Evolutionary conservation across 2,888 invertebrate genomes (phyloP), one percentile per base, ranked within the genome.

Genomic region (Melanotus villosus): DNA sequence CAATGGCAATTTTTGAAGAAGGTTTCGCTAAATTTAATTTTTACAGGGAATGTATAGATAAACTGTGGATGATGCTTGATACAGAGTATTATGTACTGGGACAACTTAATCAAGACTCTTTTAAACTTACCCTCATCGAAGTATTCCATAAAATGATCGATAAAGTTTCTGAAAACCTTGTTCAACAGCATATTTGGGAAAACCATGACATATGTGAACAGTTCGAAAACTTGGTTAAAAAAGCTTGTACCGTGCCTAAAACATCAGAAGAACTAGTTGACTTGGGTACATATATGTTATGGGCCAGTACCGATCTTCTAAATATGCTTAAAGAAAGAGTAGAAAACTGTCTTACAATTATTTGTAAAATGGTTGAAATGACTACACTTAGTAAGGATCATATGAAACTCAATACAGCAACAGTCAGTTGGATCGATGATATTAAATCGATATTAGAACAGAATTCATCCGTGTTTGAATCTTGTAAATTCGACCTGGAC

Each of bases 401-500:
- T 78, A 90, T 96, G 41, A 89, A 90, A 56, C 86, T 95, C 1
- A 96, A 96, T 80, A 90, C 93, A n/a, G 88, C 86, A 43, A 94
- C 95, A 0, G 90, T 97, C 0, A 91, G 92, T 75, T 97, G 97
- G 96, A 85, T 96, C 0, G 89, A 89, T 70, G 88, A 91, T 34
- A 95, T 97, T 56, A 91, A 92, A 78, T 92, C 93, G 0, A 90
- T 96, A 65, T 92, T 97, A 79, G 93, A 95, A 30, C 89, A 89
- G 76, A 95, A 95, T 82, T 92, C 94, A 54, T 89, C 89, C 7
- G 87, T 91, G 76, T 94, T 92, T 80, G 97, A 97, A 85, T 88
- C 91, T 16, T 91, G 90, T 65, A 96, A 96, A 85, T 92, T 90
- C 73, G 91, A 93, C 75, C 92, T 96, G 83, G 97, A 98, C 85